Evolutionary conservation across 2,797 vertebrate genomes (phyloP).

Genomic region (Hyperoplus immaculatus): DNA sequence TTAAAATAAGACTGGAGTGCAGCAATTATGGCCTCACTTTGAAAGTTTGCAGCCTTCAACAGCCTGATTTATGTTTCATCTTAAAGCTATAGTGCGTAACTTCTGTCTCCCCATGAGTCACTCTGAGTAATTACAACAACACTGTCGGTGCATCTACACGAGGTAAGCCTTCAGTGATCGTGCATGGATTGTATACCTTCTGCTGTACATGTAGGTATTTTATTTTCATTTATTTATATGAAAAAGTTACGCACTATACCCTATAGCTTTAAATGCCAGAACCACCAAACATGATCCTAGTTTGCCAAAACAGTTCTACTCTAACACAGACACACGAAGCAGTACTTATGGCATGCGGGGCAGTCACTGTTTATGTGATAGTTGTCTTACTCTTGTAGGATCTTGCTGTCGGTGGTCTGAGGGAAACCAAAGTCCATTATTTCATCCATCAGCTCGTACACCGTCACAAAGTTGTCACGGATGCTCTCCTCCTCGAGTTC

Average conservation of each 20-base stretch:
- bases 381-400: constrained; percentile 88
- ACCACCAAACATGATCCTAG: no score
- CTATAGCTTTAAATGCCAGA: no score
- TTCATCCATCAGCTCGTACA: constrained; percentile 90
- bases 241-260: no score
- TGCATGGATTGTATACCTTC: no score
- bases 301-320: no score
- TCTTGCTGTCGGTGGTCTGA: constrained; percentile 90
- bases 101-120: no score
- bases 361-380: background rate
- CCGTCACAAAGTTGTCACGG: constrained; percentile 89
- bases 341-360: background rate
- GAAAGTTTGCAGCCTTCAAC: constrained; percentile 18
- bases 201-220: no score
- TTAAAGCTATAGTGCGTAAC: no score
- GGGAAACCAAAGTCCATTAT: constrained; percentile 90
- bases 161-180: no score
- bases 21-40: constrained; percentile 23
- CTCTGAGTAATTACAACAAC: no score
- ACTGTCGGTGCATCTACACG: no score
- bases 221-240: no score
- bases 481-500: constrained; percentile 89
- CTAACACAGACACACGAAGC: background rate
- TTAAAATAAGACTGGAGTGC: constrained; percentile 36
- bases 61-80: constrained; percentile 4